phyloP scores from a whole-genome alignment of 2,888 invertebrate genomes.

The Hypselothyrea guttata region DNA sequence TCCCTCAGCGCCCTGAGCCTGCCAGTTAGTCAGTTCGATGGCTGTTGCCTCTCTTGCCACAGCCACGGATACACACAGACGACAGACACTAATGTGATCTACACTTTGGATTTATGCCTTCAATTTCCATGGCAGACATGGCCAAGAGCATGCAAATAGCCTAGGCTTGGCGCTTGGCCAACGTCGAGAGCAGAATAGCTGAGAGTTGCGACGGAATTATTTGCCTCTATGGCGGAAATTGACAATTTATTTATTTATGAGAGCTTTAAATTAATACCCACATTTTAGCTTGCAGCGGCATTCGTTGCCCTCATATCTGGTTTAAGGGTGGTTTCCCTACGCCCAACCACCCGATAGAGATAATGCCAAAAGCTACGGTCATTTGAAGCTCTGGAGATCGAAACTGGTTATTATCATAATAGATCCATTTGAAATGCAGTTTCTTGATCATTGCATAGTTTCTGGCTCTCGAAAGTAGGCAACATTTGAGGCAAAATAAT shows the following conservation, averaged over 20 bases:
- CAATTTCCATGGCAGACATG: conserved; percentile 14
- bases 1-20: neutral
- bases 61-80: neutral
- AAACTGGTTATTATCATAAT: conserved; percentile 12
- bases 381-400: conserved; percentile 10
- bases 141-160: conserved; percentile 36
- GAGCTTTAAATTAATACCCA: neutral
- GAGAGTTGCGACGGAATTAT: neutral
- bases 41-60: neutral
- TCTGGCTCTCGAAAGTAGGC: conserved; percentile 2
- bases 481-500: neutral
- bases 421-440: conserved; percentile 3
- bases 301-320: conserved; percentile 30
- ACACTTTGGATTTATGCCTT: neutral
- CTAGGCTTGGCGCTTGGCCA: conserved; percentile 40
- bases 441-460: conserved; percentile 19
- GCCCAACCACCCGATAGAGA: neutral
- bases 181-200: conserved; percentile 2
- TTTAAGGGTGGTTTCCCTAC: no score
- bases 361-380: neutral
- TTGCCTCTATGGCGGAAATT: neutral
- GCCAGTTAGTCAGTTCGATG: neutral
- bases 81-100: neutral
- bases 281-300: conserved; percentile 7
- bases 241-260: neutral